Evolutionary conservation across 2,888 invertebrate species (phyloP), one percentile per base, ranked within the genome.

Genomic region (Hedychridium roseum): DNA sequence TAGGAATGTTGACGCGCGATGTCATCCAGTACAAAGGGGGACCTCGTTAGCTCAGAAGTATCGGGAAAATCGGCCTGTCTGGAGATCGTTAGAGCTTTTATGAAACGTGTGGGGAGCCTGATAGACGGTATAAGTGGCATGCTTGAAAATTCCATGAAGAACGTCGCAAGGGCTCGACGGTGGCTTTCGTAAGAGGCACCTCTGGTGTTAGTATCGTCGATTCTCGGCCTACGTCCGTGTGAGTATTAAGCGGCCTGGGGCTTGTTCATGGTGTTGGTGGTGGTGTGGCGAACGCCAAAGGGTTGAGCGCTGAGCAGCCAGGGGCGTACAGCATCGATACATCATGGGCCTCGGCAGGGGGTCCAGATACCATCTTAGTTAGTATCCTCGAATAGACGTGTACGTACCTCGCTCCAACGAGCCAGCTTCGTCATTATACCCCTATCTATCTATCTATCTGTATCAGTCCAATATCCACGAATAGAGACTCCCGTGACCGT

Each of bases 271-370:
- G 39, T 28, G 5, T 4, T 11, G 30, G 20, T 31, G 45, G 20
- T 44, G 53, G 48, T 36, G 41, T 20, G 17, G 43, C 35, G 32
- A 46, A 46, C 35, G 23, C 42, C 42, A 31, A 37, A 27, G 53
- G 39, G 51, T 57, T 43, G 46, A 50, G 53, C 50, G 49, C 56
- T 48, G 58, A 45, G 59, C 55, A 51, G 50, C 54, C 70, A 74
- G 71, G 70, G 66, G 68, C 68, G 70, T 70, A 68, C 68, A 62
- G 68, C 69, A 75, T 73, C 77, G 78, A 77, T 78, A 73, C 74
- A 75, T 78, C 77, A 78, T 70, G 69, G 63, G 59, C 38, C 68
- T 61, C 77, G 68, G 70, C 74, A 53, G 76, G 76, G 70, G 63
- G 63, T 57, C 57, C 56, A 64, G 74, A 74, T 74, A 74, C 64